A percentile compares a stretch with the other conserved stretches of the same genome.
These are phyloP conservation scores for Montipora efflorescens DNA, from an alignment of 64 coral and sea anemone genomes.

Conservation along the genomic window DNA sequence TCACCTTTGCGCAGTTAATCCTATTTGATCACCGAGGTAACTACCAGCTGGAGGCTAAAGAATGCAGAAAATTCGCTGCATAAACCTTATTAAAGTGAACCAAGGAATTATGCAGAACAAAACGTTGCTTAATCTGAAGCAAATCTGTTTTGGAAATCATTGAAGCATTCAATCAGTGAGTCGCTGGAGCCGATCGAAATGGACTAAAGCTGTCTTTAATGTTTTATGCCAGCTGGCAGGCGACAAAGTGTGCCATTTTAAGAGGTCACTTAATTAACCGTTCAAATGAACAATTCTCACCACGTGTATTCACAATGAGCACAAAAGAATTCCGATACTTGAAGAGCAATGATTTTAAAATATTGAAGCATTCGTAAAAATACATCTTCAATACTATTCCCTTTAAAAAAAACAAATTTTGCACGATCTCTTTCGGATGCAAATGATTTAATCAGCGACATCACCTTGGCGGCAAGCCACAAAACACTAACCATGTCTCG, in stretches of 20 bases:
- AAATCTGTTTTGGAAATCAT: background rate
- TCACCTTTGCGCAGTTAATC: background rate
- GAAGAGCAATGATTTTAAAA: background rate
- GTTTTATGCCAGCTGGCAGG: background rate
- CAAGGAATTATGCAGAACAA: background rate
- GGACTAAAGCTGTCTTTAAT: background rate
- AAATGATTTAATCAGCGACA: background rate
- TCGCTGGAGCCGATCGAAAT: background rate
- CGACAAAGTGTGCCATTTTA: conserved; percentile 6
- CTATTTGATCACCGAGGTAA: background rate
- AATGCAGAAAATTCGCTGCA: background rate
- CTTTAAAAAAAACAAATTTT: background rate
- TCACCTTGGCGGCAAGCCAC: background rate
- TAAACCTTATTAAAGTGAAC: background rate
- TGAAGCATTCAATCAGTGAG: background rate
- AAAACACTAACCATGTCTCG: background rate
- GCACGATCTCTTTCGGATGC: background rate
- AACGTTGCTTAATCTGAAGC: background rate
- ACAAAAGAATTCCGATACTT: conserved; percentile 57
- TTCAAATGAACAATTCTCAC: conserved; percentile 20
- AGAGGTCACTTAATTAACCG: background rate
- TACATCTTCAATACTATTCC: background rate
- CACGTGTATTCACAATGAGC: background rate
- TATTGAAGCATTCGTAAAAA: background rate
- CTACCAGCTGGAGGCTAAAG: background rate